Percentiles rank a stretch among this genome's conserved stretches.
Conservation (phyloP, 2,113 vertebrate genomes). For the Spilogale gracilis region DNA sequence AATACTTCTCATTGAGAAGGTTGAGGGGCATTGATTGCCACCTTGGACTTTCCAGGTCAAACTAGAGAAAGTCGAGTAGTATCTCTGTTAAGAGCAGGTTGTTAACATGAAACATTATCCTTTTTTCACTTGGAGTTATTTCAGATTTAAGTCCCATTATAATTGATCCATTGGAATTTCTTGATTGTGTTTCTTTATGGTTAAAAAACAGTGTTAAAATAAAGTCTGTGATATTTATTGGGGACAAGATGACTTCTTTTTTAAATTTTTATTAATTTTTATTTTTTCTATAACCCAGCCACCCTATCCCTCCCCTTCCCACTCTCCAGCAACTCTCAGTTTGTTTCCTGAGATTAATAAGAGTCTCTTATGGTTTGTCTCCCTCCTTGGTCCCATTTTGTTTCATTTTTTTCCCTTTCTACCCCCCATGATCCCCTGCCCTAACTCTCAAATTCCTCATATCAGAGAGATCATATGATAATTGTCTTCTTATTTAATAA, state of each 20-base stretch:
- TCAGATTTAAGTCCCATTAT: constrained; percentile 66
- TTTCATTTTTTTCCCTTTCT: no score
- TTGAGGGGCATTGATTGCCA: constrained; percentile 74
- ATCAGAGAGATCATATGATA: no score
- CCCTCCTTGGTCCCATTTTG: no score
- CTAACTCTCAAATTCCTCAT: no score
- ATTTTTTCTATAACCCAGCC: no score
- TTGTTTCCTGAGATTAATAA: no score
- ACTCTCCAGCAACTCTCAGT: no score
- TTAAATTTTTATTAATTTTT: background rate
- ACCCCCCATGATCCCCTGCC: no score
- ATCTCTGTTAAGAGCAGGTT: constrained; percentile 50
- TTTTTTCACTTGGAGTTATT: constrained; percentile 68
- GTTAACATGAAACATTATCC: constrained; percentile 42
- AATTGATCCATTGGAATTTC: constrained; percentile 52
- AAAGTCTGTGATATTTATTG: constrained; percentile 15
- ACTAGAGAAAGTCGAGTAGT: constrained; percentile 53
- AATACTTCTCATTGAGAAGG: constrained; percentile 78
- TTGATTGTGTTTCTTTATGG: constrained; percentile 50
- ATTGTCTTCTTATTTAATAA: constrained; percentile 21
- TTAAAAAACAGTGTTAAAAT: constrained; percentile 47
- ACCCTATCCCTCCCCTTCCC: no score
- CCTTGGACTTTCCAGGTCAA: constrained; percentile 72
- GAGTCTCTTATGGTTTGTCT: no score
- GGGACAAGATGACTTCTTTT: background rate